phyloP scores from a whole-genome alignment of 1,140 invertebrate genomes.

The Triops longicaudatus region DNA sequence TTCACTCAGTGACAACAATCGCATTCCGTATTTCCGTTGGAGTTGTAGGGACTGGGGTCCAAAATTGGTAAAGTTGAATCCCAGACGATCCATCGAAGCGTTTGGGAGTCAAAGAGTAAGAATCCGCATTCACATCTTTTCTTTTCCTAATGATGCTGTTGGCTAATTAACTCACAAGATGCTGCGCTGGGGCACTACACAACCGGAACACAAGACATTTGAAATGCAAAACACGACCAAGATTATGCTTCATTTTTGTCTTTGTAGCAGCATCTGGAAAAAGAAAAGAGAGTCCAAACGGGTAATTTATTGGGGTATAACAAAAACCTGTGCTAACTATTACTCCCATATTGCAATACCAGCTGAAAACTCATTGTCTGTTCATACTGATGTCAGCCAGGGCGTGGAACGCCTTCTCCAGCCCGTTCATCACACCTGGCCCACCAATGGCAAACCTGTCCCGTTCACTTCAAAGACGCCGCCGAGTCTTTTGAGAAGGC shows the following conservation, averaged over 20 bases:
- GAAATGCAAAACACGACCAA: not conserved
- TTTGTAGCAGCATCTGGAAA: not conserved
- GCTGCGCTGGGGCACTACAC: not conserved
- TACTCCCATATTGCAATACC: not conserved
- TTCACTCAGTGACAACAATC: not conserved
- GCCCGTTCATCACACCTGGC: constrained; percentile 10
- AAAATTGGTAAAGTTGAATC: not conserved
- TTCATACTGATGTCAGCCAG: not conserved
- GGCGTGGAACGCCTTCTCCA: constrained; percentile 13
- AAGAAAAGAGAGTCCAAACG: constrained; percentile 7
- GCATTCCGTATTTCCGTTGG: not conserved
- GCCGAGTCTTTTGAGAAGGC: constrained; percentile 11
- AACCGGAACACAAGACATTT: not conserved
- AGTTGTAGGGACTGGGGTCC: not conserved
- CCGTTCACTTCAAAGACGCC: constrained; percentile 6
- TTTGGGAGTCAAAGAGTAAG: not conserved
- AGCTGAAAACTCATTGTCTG: not conserved
- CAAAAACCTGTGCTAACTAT: not conserved
- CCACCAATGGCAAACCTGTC: constrained; percentile 14
- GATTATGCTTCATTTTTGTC: not conserved
- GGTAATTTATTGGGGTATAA: not conserved
- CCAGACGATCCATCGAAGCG: not conserved
- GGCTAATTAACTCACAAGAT: constrained; percentile 10
- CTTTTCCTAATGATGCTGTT: not conserved
- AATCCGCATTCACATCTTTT: not conserved